These are phyloP conservation scores for Drosophila crucigera DNA, from an alignment of 2,888 invertebrate species.

Conservation along the genomic window DNA sequence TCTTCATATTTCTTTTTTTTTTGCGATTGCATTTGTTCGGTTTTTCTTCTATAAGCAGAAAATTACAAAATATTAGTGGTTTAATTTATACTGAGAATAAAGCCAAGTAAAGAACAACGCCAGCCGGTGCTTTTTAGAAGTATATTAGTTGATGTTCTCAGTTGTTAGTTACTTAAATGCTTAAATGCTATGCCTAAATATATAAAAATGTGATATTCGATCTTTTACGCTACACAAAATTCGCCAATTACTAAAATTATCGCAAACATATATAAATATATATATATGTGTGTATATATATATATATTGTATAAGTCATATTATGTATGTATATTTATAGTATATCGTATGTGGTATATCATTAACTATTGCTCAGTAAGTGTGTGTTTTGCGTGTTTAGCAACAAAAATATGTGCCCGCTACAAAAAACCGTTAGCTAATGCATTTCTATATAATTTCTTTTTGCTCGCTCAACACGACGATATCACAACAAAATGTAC, in stretches of 20 bases:
- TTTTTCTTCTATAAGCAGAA: slow-evolving; percentile 46
- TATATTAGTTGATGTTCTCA: slow-evolving; percentile 50
- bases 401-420: slow-evolving; percentile 55
- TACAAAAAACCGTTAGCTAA: slow-evolving; percentile 45
- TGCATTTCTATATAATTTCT: slow-evolving; percentile 35
- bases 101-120: slow-evolving; percentile 62
- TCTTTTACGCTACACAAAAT: slow-evolving; percentile 73
- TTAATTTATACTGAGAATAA: slow-evolving; percentile 64
- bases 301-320: slow-evolving; percentile 39
- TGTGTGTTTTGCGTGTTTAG: slow-evolving; percentile 74
- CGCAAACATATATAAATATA: slow-evolving; percentile 36
- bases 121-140: slow-evolving; percentile 54
- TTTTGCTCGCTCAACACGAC: slow-evolving; percentile 80
- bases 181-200: slow-evolving; percentile 67
- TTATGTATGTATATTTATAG: slow-evolving; percentile 38
- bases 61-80: slow-evolving; percentile 64
- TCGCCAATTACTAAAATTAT: slow-evolving; percentile 80
- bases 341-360: slow-evolving; percentile 56
- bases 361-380: slow-evolving; percentile 78
- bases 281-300: background rate
- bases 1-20: slow-evolving; percentile 6
- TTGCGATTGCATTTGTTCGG: slow-evolving; percentile 32
- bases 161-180: slow-evolving; percentile 54
- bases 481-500: slow-evolving; percentile 81
- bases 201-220: slow-evolving; percentile 75